Evolutionary conservation across 2,797 vertebrate species (phyloP), one percentile per base, ranked within the genome.

Genomic region (Sciaenops ocellatus): DNA sequence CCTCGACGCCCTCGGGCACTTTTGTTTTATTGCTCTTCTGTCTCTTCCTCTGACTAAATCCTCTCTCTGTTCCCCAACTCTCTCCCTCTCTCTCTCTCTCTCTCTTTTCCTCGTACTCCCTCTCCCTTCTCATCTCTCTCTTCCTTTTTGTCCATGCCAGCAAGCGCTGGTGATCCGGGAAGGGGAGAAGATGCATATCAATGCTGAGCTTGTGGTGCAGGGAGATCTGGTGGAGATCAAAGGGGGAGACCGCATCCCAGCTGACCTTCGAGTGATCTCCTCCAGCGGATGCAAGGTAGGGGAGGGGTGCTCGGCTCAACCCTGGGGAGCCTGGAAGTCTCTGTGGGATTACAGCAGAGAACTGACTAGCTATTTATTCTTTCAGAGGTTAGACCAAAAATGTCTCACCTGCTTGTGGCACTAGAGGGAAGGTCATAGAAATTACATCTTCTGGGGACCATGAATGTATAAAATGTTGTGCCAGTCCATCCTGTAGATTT

Each of bases 211-310:
- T 0, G 96, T 99, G 90, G 98, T 98, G 87, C 92, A 94, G 28
- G 98, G 98, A 22, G 98, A 99, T 81, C 91, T 99, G 90, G 98
- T 99, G 88, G 98, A 99, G 92, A 95, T 99, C 89, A 98, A 98
- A 89, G 98, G 97, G 0, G 98, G 98, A 5, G 98, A 99, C 91
- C 94, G 97, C 0, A 94, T 97, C 78, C 97, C 98, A 0, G 97
- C 98, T 0, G 98, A 99, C 93, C 94, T 99, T 47, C 90, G 98
- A 55, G 95, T 99, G 79, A 94, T 98, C 90, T 97, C 96, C 38
- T 93, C 97, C 50, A 96, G 95, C 0, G 96, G 97, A 76, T 99
- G 97, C 89, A 99, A 98, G 97, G 97, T 97, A 89, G 79, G 79
- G 69, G 79, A 59, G 48, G 72, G 62, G 11, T 20, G 64, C 51